Evolutionary conservation across 1,140 invertebrate genomes (phyloP).

Genomic region (Drosophila ogumai): DNA sequence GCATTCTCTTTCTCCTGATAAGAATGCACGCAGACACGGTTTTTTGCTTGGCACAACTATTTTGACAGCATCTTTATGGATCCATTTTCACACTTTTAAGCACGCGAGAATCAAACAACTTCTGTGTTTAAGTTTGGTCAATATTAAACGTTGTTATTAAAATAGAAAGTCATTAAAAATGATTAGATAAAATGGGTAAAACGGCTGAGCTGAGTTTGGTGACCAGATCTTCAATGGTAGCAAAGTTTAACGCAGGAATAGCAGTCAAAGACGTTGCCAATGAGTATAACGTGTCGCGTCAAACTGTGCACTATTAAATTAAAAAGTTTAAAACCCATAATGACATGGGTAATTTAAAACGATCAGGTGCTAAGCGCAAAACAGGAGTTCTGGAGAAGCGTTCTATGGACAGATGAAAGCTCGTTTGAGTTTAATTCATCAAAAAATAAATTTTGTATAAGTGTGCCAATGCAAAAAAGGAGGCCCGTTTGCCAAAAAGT

Average conservation of each 20-base stretch:
- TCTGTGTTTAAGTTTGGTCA: conserved; percentile 7
- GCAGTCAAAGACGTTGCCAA: conserved; percentile 8
- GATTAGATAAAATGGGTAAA: conserved; percentile 11
- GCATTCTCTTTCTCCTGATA: too few relatives aligned
- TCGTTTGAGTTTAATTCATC: conserved; percentile 10
- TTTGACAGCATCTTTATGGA: conserved; percentile 9
- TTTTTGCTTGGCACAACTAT: background rate
- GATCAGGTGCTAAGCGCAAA: conserved; percentile 12
- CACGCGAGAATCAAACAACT: background rate
- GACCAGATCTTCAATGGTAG: conserved; percentile 7
- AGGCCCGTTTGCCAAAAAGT: conserved; percentile 8
- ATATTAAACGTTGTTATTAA: background rate
- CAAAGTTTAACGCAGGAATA: conserved; percentile 11
- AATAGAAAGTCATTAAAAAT: too few relatives aligned
- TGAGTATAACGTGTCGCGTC: conserved; percentile 22
- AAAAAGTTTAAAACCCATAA: conserved; percentile 32
- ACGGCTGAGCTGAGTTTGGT: conserved; percentile 11
- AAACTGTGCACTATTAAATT: conserved; percentile 31
- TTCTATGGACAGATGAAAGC: conserved; percentile 17
- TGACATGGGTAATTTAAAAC: background rate
- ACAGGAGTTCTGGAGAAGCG: conserved; percentile 14
- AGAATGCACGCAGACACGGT: too few relatives aligned
- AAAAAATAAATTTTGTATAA: background rate
- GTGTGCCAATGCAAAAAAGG: conserved; percentile 10
- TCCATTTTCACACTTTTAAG: conserved; percentile 11